These are phyloP conservation scores for Chironomus tentans DNA, from an alignment of 2,888 invertebrate genomes.

Conservation along the genomic window DNA sequence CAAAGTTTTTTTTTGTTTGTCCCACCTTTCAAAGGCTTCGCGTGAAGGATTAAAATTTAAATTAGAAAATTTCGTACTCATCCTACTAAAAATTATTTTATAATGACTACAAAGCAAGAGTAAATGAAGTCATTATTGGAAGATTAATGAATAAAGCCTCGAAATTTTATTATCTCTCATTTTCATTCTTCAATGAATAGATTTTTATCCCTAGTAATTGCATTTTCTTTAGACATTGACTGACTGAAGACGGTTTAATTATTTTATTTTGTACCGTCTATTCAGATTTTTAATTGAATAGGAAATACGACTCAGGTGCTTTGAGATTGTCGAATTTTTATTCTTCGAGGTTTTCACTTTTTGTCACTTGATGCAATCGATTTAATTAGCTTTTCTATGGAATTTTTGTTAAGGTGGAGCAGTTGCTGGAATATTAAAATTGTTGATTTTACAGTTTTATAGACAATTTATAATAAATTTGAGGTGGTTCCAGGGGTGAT, in stretches of 20 bases:
- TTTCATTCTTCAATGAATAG: background rate
- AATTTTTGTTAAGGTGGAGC: too few relatives aligned
- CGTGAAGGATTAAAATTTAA: slow-evolving; percentile 21
- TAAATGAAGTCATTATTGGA: slow-evolving; percentile 22
- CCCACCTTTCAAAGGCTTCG: slow-evolving; percentile 1
- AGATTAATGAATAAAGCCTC: slow-evolving; percentile 17
- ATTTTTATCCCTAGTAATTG: background rate
- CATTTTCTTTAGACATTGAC: background rate
- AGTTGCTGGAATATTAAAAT: too few relatives aligned
- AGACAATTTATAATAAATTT: too few relatives aligned
- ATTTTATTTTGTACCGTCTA: background rate
- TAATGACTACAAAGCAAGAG: background rate
- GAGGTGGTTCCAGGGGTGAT: too few relatives aligned
- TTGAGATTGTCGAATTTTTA: too few relatives aligned
- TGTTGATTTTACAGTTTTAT: too few relatives aligned
- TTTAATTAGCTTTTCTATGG: too few relatives aligned
- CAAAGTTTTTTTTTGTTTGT: background rate
- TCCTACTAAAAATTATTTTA: background rate
- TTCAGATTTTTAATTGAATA: too few relatives aligned
- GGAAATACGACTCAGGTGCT: too few relatives aligned
- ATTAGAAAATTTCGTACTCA: slow-evolving; percentile 7
- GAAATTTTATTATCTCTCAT: background rate
- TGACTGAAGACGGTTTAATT: background rate
- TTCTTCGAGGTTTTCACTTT: too few relatives aligned
- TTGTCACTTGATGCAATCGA: too few relatives aligned